Evolutionary conservation across 2,113 vertebrate species (phyloP).

Genomic region (Bubo blakistoni): DNA sequence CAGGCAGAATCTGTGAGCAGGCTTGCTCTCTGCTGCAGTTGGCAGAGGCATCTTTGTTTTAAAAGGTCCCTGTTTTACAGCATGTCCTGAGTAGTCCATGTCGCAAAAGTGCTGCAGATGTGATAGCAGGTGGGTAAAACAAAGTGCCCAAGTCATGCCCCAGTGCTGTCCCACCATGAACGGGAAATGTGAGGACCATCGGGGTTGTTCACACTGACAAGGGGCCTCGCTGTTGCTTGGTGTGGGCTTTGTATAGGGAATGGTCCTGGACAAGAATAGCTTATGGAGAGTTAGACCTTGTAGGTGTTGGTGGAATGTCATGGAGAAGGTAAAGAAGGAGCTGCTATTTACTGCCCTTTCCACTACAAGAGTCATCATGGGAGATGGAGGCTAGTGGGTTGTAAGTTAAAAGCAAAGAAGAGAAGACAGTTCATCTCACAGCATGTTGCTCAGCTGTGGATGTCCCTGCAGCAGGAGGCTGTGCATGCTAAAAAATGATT

Average conservation of each 20-base stretch:
- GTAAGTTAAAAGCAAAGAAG: neutral
- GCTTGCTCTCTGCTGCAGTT: neutral
- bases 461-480: neutral
- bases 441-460: neutral
- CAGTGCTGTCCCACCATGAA: neutral
- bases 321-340: neutral
- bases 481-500: neutral
- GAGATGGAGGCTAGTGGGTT: neutral
- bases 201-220: neutral
- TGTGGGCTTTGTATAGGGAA: neutral
- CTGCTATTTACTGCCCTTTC: neutral
- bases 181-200: neutral
- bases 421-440: neutral
- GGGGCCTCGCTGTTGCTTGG: neutral
- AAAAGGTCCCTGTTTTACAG: neutral
- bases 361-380: neutral
- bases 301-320: neutral
- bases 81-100: neutral
- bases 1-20: conserved; percentile 18
- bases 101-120: neutral
- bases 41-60: conserved; percentile 6
- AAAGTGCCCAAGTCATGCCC: neutral
- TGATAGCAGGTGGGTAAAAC: neutral
- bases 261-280: neutral
- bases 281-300: neutral